phyloP scores from a whole-genome alignment of 1,140 invertebrate species.

The Linepithema humile region DNA sequence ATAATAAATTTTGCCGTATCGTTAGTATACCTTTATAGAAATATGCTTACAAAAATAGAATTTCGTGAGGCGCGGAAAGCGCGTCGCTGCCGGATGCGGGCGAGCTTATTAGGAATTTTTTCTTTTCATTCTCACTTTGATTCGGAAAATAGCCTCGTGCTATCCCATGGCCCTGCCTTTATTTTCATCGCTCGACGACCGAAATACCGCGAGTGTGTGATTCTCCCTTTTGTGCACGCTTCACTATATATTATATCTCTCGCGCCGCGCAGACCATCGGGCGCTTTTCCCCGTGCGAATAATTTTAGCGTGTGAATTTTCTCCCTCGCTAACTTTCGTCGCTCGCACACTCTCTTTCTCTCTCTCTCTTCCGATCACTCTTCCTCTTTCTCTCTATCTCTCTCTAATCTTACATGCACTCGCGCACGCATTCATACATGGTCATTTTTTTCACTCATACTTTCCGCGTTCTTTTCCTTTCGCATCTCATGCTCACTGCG shows the following conservation, averaged over 20 bases:
- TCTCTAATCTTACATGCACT: constrained; percentile 34
- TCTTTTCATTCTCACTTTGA: constrained; percentile 64
- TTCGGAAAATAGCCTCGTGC: constrained; percentile 54
- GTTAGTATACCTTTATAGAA: constrained; percentile 85
- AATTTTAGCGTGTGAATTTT: constrained; percentile 82
- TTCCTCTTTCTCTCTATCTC: neutral
- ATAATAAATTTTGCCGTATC: constrained; percentile 85
- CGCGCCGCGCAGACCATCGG: constrained; percentile 68
- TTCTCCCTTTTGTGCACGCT: constrained; percentile 61
- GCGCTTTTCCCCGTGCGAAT: constrained; percentile 75
- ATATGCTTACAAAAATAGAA: constrained; percentile 86
- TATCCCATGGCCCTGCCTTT: constrained; percentile 37
- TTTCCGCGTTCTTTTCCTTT: neutral
- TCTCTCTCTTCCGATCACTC: neutral
- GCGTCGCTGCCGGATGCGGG: constrained; percentile 79
- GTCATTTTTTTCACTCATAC: constrained; percentile 30
- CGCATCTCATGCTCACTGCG: constrained; percentile 8
- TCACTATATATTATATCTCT: constrained; percentile 31
- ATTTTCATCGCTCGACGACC: constrained; percentile 54
- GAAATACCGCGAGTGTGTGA: constrained; percentile 64
- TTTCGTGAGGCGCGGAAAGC: constrained; percentile 83
- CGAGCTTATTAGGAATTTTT: constrained; percentile 79
- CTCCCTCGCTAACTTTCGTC: constrained; percentile 63
- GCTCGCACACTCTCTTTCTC: constrained; percentile 43
- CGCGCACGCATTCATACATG: neutral